Evolutionary conservation across 2,113 vertebrate species (phyloP).

Genomic region (Narcine bancroftii): DNA sequence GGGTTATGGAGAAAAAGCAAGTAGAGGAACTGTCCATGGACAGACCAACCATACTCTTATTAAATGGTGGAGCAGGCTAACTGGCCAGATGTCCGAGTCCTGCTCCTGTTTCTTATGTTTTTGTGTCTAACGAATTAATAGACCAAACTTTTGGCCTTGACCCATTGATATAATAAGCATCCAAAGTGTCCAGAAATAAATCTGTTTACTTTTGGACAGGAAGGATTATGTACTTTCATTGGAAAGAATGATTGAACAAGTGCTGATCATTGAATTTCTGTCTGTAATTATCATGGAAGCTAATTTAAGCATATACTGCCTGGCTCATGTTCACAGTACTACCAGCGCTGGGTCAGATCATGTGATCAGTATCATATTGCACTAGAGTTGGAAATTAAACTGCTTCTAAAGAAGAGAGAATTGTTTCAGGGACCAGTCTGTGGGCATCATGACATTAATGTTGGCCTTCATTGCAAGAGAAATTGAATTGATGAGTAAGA

Average conservation of each 20-base stretch:
- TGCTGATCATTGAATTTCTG: not conserved
- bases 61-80: too few relatives aligned
- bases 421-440: not conserved
- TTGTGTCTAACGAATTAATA: not conserved
- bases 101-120: too few relatives aligned
- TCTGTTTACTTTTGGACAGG: not conserved
- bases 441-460: not conserved
- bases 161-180: constrained; percentile 12
- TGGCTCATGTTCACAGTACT: not conserved
- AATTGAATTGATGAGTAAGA: too few relatives aligned
- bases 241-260: constrained; percentile 5
- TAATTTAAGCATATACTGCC: not conserved
- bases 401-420: not conserved
- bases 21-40: too few relatives aligned
- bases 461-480: too few relatives aligned
- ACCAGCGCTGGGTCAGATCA: not conserved
- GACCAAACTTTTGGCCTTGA: not conserved
- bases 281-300: not conserved
- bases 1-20: too few relatives aligned
- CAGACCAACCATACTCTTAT: too few relatives aligned
- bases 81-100: too few relatives aligned
- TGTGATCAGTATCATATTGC: not conserved
- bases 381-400: not conserved
- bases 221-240: not conserved
- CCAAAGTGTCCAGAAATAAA: constrained; percentile 20